phyloP scores from a whole-genome alignment of 2,797 vertebrate genomes.

The Arctocebus calabarensis region DNA sequence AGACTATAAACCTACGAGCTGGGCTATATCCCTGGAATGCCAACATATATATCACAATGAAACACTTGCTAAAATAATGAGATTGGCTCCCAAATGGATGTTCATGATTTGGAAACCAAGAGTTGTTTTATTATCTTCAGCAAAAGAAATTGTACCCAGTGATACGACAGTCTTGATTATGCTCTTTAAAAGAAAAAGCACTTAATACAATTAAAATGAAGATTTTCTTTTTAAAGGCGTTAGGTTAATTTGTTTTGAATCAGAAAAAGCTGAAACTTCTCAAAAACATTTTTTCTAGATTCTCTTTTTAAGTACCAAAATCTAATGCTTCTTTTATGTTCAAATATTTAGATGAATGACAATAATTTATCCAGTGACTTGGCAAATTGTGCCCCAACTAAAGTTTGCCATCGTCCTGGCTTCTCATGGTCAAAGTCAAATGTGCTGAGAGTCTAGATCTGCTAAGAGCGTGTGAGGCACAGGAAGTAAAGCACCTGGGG shows the following conservation, averaged over 20 bases:
- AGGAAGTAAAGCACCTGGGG: neutral
- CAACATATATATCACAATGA: neutral
- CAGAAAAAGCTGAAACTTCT: neutral
- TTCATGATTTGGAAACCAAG: neutral
- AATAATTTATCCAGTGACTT: neutral
- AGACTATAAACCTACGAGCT: neutral
- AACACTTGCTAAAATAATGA: constrained; percentile 15
- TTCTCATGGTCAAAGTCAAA: neutral
- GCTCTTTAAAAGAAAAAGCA: neutral
- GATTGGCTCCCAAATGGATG: neutral
- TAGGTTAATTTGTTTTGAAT: constrained; percentile 33
- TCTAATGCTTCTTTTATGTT: neutral
- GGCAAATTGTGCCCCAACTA: neutral
- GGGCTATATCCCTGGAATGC: neutral
- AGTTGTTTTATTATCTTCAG: neutral
- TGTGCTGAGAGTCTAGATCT: neutral
- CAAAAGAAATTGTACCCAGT: neutral
- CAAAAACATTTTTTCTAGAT: neutral
- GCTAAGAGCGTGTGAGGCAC: neutral
- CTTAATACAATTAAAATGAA: neutral
- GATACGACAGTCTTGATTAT: neutral
- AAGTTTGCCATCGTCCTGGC: neutral
- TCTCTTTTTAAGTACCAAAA: neutral
- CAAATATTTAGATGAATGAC: neutral
- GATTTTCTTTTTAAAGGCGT: neutral